A percentile compares a stretch with the other conserved stretches of the same genome.
phyloP scores from a whole-genome alignment of 35 echinoderm and acorn worm genomes.

The Apostichopus californicus region DNA sequence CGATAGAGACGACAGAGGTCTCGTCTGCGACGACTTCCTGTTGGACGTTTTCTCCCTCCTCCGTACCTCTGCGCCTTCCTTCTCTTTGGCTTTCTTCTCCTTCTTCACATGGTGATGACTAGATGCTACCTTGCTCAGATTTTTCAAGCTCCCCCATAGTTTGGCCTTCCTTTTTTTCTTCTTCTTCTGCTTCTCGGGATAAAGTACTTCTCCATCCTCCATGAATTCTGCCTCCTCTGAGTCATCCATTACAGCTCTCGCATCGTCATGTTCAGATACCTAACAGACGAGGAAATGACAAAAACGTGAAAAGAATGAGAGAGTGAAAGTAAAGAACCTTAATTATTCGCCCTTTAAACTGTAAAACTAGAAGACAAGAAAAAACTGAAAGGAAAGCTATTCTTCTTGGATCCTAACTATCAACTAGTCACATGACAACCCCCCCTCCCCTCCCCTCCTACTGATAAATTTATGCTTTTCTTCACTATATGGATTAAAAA shows the following conservation, averaged over 20 bases:
- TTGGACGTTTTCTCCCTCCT: conserved; percentile 6
- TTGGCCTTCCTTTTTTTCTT: not conserved
- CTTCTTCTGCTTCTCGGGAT: not conserved
- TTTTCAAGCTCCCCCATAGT: not conserved
- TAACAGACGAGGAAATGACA: not conserved
- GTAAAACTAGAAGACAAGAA: too few relatives aligned
- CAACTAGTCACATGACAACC: too few relatives aligned
- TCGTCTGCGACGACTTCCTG: not conserved
- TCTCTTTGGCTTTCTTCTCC: conserved; percentile 12
- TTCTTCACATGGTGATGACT: conserved; percentile 7
- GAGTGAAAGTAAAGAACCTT: too few relatives aligned
- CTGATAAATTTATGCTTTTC: too few relatives aligned
- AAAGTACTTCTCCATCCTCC: not conserved
- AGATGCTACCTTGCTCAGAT: not conserved
- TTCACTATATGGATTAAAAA: too few relatives aligned
- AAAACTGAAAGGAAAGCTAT: too few relatives aligned
- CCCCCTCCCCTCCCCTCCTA: too few relatives aligned
- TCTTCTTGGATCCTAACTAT: too few relatives aligned
- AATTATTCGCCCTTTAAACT: too few relatives aligned
- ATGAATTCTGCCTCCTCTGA: not conserved
- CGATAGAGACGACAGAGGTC: not conserved
- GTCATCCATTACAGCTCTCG: conserved; percentile 4
- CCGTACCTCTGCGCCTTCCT: not conserved
- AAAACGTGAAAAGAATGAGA: too few relatives aligned
- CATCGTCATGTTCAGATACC: conserved; percentile 20